Percentiles rank a stretch among this genome's conserved stretches.
Conservation (phyloP, 2,113 vertebrate species). For the Oryzias curvinotus region DNA sequence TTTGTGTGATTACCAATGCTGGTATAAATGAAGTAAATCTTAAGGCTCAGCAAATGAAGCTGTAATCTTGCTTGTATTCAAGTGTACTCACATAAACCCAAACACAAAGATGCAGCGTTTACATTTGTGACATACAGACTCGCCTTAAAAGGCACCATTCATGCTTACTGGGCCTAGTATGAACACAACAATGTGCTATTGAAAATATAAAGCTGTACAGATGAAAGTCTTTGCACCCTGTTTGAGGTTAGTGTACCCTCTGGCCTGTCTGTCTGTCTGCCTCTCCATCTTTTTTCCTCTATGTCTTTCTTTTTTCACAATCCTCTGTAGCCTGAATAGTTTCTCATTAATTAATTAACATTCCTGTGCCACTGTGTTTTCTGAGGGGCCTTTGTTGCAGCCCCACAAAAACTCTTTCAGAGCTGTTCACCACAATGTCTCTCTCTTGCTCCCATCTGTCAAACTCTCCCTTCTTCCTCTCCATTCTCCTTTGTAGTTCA, state of each 20-base stretch:
- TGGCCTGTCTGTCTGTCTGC: constrained; percentile 27
- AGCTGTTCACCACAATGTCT: constrained; percentile 65
- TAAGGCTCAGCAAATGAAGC: constrained; percentile 3
- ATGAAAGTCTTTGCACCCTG: constrained; percentile 16
- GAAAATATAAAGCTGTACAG: constrained; percentile 9
- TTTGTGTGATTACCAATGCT: no score
- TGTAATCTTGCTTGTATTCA: constrained; percentile 5
- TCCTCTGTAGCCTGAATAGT: constrained; percentile 72
- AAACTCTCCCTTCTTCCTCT: constrained; percentile 19
- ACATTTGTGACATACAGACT: constrained; percentile 1
- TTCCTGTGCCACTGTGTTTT: constrained; percentile 76
- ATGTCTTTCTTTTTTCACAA: constrained; percentile 49
- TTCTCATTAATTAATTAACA: constrained; percentile 82
- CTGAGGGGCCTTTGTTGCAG: constrained; percentile 74
- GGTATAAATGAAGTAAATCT: constrained; percentile 5
- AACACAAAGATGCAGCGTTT: constrained; percentile 1
- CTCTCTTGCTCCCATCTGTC: constrained; percentile 18
- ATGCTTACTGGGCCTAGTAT: background rate
- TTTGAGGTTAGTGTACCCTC: constrained; percentile 13
- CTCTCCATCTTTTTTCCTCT: constrained; percentile 32
- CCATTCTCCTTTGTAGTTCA: constrained; percentile 46
- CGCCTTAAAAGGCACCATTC: background rate
- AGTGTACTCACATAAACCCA: constrained; percentile 2
- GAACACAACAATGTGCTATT: background rate
- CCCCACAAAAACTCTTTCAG: constrained; percentile 73